Percentiles rank a stretch among this genome's conserved stretches.
Conservation (phyloP, 1,140 invertebrate genomes). For the Tetragonula clypearis region DNA sequence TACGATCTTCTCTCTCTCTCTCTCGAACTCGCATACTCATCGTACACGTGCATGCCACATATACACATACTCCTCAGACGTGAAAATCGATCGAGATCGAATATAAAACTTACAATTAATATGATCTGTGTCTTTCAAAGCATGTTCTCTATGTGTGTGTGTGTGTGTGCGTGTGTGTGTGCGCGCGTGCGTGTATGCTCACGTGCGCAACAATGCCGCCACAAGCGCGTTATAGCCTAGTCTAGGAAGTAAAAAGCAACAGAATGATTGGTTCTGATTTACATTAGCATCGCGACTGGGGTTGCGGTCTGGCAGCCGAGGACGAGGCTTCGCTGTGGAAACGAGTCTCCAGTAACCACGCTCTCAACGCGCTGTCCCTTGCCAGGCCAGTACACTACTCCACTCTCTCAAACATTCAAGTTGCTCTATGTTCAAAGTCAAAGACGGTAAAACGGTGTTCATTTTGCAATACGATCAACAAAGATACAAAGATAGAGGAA, state of each 20-base stretch:
- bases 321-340: constrained; percentile 91
- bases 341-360: constrained; percentile 92
- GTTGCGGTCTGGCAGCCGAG: constrained; percentile 91
- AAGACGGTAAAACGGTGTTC: neutral
- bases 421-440: neutral
- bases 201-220: neutral
- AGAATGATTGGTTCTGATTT: constrained; percentile 57
- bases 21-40: neutral
- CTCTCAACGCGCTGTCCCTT: constrained; percentile 92
- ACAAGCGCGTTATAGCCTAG: constrained; percentile 32
- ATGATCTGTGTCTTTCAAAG: constrained; percentile 31
- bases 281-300: constrained; percentile 92
- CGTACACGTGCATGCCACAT: constrained; percentile 13
- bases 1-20: neutral
- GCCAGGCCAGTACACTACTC: constrained; percentile 89
- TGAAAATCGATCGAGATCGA: neutral
- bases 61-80: neutral
- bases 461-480: neutral
- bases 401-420: constrained; percentile 38
- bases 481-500: neutral
- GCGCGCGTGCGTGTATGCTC: constrained; percentile 24
- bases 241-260: constrained; percentile 2
- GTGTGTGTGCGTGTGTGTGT: neutral
- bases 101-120: neutral
- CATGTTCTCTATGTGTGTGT: constrained; percentile 30